These are phyloP conservation scores for Onychorhynchus coronatus DNA, from an alignment of 2,113 vertebrate genomes.

Conservation along the genomic window DNA sequence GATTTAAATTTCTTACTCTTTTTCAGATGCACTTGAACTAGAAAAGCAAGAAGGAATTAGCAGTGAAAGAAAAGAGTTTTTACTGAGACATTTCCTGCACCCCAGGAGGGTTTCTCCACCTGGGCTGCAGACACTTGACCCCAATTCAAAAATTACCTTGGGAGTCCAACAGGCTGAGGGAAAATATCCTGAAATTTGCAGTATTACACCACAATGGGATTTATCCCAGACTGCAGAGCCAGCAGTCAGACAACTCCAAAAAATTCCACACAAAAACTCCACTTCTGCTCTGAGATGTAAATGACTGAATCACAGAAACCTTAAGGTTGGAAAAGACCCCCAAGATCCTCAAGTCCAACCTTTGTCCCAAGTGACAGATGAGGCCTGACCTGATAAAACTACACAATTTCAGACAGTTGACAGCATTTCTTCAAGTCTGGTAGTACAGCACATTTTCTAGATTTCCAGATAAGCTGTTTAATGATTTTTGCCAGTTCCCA, in stretches of 20 bases:
- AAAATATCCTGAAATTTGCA: not conserved
- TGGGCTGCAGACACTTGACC: not conserved
- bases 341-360: not conserved
- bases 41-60: not conserved
- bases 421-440: not conserved
- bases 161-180: rapidly evolving
- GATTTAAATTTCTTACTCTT: not conserved
- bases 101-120: not conserved
- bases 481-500: not conserved
- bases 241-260: rapidly evolving
- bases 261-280: not conserved
- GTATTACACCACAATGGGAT: no score
- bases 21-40: not conserved
- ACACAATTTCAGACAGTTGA: not conserved
- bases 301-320: not conserved
- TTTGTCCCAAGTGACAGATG: not conserved
- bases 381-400: not conserved
- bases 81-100: not conserved
- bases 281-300: not conserved
- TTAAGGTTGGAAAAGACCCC: not conserved
- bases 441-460: not conserved
- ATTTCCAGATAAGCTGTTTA: not conserved
- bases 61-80: not conserved
- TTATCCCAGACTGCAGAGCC: not conserved
- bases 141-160: rapidly evolving